A percentile compares a stretch with the other conserved stretches of the same genome.
phyloP scores from a whole-genome alignment of 2,888 invertebrate species.

The Atrina japonica region DNA sequence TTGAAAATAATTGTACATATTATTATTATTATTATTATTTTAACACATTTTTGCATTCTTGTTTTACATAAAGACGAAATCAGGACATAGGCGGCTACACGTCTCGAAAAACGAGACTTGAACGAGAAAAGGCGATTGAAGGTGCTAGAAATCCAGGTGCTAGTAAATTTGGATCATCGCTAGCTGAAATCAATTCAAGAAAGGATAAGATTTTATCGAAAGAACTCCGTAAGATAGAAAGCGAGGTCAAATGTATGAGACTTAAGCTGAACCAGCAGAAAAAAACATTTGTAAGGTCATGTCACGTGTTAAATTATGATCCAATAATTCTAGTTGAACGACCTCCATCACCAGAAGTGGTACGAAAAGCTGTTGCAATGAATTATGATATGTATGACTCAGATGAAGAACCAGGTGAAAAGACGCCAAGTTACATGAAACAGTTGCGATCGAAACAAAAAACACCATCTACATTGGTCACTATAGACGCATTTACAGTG shows the following conservation, averaged over 20 bases:
- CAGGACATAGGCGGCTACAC: slow-evolving; percentile 44
- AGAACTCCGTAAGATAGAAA: slow-evolving; percentile 55
- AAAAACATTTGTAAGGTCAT: slow-evolving; percentile 64
- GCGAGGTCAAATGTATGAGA: slow-evolving; percentile 62
- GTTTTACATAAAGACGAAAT: too few species aligned
- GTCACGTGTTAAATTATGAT: slow-evolving; percentile 66
- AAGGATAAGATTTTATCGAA: slow-evolving; percentile 56
- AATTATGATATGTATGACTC: slow-evolving; percentile 41
- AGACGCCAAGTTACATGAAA: slow-evolving; percentile 69
- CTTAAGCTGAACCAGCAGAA: slow-evolving; percentile 59
- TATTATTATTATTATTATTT: too few species aligned
- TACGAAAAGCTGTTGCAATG: slow-evolving; percentile 52
- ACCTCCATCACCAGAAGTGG: slow-evolving; percentile 63
- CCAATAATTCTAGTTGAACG: slow-evolving; percentile 73
- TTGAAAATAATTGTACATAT: too few species aligned
- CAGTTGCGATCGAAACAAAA: slow-evolving; percentile 60
- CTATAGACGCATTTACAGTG: slow-evolving; percentile 73
- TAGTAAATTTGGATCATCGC: slow-evolving; percentile 67
- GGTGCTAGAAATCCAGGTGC: slow-evolving; percentile 65
- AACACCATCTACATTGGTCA: slow-evolving; percentile 69
- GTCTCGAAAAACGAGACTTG: slow-evolving; percentile 55
- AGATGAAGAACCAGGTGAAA: slow-evolving; percentile 42
- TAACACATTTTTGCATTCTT: too few species aligned
- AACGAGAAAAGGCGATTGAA: slow-evolving; percentile 63
- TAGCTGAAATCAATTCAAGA: slow-evolving; percentile 63